phyloP scores from a whole-genome alignment of 2,888 invertebrate genomes.

The Holacanthella duospinosa region DNA sequence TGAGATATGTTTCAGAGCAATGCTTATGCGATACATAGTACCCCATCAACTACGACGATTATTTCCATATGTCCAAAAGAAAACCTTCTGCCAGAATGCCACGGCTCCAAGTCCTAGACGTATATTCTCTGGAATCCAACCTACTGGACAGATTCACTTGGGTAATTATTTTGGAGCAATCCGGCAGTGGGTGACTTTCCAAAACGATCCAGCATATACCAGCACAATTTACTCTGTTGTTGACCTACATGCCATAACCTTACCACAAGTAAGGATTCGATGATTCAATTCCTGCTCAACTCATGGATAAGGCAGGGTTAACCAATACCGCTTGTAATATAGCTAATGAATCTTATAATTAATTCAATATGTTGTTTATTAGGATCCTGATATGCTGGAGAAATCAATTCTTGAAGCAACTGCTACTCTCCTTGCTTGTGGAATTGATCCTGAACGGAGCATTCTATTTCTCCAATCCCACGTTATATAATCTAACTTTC shows the following conservation, averaged over 20 bases:
- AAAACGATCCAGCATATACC: conserved; percentile 49
- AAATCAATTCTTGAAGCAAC: conserved; percentile 63
- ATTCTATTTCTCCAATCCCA: conserved; percentile 80
- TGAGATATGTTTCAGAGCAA: too few species aligned
- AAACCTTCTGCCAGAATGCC: too few species aligned
- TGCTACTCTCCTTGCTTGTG: conserved; percentile 79
- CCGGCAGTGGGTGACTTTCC: conserved; percentile 70
- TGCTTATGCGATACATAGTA: too few species aligned
- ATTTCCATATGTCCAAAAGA: too few species aligned
- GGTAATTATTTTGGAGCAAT: conserved; percentile 96
- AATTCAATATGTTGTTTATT: conserved; percentile 15
- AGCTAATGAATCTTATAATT: too few species aligned
- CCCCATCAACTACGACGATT: too few species aligned
- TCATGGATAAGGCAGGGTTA: too few species aligned
- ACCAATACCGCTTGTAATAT: too few species aligned
- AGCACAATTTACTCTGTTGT: conserved; percentile 72
- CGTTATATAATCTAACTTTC: too few species aligned
- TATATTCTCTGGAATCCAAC: conserved; percentile 89
- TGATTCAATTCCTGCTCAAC: too few species aligned
- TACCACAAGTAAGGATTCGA: conserved; percentile 56
- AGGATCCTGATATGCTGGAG: conserved; percentile 54
- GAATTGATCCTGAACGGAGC: conserved; percentile 68
- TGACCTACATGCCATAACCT: conserved; percentile 84
- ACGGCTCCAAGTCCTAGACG: too few species aligned
- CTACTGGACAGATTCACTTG: conserved; percentile 84